Conservation (phyloP, 2,113 vertebrate species). For the Pithys albifrons region DNA sequence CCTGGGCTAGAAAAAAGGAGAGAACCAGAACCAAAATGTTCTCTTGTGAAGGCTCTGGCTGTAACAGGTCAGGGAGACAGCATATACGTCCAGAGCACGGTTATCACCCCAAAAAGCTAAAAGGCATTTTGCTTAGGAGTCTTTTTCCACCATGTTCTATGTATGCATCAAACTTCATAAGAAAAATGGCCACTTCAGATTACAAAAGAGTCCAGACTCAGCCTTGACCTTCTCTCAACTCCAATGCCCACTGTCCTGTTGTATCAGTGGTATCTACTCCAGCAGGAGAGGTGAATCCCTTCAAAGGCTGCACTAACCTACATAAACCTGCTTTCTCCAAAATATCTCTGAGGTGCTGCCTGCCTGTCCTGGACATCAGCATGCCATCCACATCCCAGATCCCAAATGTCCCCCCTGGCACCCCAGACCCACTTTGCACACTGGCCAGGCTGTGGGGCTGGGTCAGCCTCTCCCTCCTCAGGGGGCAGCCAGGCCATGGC, state of each 20-base stretch:
- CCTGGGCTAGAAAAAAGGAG: neutral
- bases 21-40: neutral
- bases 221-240: neutral
- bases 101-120: neutral
- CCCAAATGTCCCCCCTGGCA: neutral
- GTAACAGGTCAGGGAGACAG: fast-evolving
- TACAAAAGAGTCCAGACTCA: neutral
- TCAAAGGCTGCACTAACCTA: too few relatives aligned
- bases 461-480: neutral
- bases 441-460: neutral
- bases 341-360: fast-evolving
- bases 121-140: neutral
- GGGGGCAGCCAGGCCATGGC: too few relatives aligned
- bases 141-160: neutral
- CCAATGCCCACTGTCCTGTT: neutral
- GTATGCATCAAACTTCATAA: neutral
- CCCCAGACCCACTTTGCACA: neutral
- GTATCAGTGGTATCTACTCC: fast-evolving
- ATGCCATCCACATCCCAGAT: fast-evolving
- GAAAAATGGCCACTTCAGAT: neutral
- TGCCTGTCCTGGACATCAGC: neutral
- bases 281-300: neutral
- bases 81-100: fast-evolving
- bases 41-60: neutral
- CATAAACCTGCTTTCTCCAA: neutral